Evolutionary conservation across 2,113 vertebrate species (phyloP), one percentile per base, ranked within the genome.

Genomic region (Lucifuga dentata): DNA sequence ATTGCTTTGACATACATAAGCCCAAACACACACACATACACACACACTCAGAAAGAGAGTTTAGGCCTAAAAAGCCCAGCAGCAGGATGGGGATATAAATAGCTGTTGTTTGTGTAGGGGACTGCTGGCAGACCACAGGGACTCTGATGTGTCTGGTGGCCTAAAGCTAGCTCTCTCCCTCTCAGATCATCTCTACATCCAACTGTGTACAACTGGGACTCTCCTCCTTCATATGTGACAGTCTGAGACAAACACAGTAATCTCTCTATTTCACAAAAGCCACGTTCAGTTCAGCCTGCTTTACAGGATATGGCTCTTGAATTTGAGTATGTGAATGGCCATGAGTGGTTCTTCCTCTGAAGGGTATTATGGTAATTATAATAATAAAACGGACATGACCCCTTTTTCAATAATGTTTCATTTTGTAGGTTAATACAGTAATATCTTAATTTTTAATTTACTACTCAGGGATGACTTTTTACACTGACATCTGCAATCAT

Each of bases 1-100:
- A 83, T 84, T 32, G 74, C 78, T 78, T 53, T 85, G 88, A 86
- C 84, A 86, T 60, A 87, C 81, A 89, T 81, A 81, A 41, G 72
- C 45, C 11, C 38, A 21, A 62, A 69, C 73, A 44, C 66, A 50
- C 59, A 51, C 15, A 77, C 60, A 67, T 43, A 66, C 48, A 40
- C 46, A 68, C 50, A 64, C 46, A 62, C 78, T 78, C 76, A 80
- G 56, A 50, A 68, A 70, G 87, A 90, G 90, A 92, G 92, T 94
- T 95, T 95, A 89, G 81, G 82, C 83, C 59, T 83, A 93, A 93
- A 90, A 93, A 94, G 91, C 90, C 93, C 90, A 93, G 91, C 91
- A 93, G 92, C 73, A 92, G 90, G 80, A 72, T 78, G 35, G 91
- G 86, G 93, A 90, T 93, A 94, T 94, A 95, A 91, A 94, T 87